Evolutionary conservation across 2,113 vertebrate species (phyloP).

Genomic region (Oryzias curvinotus): DNA sequence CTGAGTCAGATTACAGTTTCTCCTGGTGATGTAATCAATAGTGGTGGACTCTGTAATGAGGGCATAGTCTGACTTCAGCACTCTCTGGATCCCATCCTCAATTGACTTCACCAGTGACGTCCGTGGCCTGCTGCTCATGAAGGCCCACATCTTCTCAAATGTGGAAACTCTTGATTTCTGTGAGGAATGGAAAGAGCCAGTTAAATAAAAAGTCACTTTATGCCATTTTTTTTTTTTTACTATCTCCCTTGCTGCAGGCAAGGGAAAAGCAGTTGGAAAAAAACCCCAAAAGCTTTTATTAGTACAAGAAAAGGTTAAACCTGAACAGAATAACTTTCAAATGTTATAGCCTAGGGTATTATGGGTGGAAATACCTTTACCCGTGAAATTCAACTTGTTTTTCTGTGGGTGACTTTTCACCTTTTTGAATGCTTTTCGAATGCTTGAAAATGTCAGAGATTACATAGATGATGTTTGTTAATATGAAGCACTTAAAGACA

Average conservation of each 20-base stretch:
- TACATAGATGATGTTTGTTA: constrained; percentile 6
- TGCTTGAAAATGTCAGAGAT: constrained; percentile 6
- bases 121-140: constrained; percentile 96
- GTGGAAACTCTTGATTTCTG: constrained; percentile 99
- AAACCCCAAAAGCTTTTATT: constrained; percentile 15
- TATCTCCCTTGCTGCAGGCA: constrained; percentile 19
- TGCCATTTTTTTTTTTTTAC: constrained; percentile 13
- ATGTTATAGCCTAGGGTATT: constrained; percentile 17
- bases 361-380: constrained; percentile 44
- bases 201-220: constrained; percentile 2
- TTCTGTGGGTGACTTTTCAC: constrained; percentile 21
- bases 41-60: constrained; percentile 97
- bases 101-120: constrained; percentile 94
- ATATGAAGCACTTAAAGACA: constrained; percentile 3
- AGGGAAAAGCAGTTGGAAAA: constrained; percentile 13
- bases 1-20: constrained; percentile 98
- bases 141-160: constrained; percentile 99
- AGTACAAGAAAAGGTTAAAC: background rate
- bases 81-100: constrained; percentile 94
- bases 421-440: constrained; percentile 11
- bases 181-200: constrained; percentile 21
- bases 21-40: constrained; percentile 93
- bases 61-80: constrained; percentile 92
- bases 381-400: constrained; percentile 40
- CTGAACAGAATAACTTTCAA: constrained; percentile 31